These are phyloP conservation scores for Melospiza melodia DNA, from an alignment of 2,113 vertebrate genomes.

Conservation along the genomic window DNA sequence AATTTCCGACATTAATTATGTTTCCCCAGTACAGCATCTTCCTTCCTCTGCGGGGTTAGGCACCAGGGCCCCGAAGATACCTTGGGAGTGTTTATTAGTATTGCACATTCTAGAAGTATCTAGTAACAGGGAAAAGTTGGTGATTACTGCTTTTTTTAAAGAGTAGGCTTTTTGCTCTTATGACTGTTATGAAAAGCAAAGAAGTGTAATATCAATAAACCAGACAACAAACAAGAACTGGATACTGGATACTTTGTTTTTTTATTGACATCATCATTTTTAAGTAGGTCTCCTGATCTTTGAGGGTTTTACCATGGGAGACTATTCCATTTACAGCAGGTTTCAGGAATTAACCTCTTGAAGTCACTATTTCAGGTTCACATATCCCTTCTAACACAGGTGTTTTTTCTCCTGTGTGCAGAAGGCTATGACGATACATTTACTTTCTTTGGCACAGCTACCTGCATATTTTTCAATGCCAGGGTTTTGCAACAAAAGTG, in stretches of 20 bases:
- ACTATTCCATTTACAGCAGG: background rate
- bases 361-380: background rate
- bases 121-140: background rate
- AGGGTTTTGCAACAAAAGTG: background rate
- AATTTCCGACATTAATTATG: background rate
- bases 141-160: background rate
- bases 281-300: background rate
- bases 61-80: background rate
- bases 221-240: background rate
- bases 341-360: background rate
- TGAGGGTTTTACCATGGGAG: background rate
- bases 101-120: background rate
- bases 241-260: background rate
- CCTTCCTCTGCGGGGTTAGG: background rate
- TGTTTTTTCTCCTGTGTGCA: background rate
- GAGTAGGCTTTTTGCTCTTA: background rate
- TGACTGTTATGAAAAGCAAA: background rate
- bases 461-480: background rate
- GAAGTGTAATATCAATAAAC: background rate
- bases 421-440: background rate
- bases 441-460: background rate
- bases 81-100: background rate
- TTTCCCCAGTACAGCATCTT: background rate
- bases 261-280: background rate
- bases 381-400: background rate